phyloP scores from a whole-genome alignment of 1,140 invertebrate species.

The Temnothorax nylanderi region DNA sequence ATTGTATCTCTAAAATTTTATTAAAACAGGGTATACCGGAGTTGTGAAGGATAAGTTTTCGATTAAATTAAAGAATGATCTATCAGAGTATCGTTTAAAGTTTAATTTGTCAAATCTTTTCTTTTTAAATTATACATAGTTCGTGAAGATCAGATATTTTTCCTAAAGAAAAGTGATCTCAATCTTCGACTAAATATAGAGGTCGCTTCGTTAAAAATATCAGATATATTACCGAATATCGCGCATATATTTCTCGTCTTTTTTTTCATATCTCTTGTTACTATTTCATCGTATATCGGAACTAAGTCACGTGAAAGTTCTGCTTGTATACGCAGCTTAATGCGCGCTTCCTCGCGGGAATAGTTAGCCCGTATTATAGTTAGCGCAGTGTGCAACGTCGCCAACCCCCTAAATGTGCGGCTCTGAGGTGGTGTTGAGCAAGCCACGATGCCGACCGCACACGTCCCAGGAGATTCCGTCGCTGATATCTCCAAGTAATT shows the following conservation, averaged over 20 bases:
- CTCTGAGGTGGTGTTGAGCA: constrained; percentile 55
- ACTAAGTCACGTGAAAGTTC: constrained; percentile 14
- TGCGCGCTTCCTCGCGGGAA: constrained; percentile 27
- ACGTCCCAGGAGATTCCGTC: constrained; percentile 51
- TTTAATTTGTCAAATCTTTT: background rate
- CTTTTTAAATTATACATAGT: background rate
- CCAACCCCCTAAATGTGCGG: constrained; percentile 48
- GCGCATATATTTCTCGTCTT: background rate
- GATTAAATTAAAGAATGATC: background rate
- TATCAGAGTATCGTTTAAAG: background rate
- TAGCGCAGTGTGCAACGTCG: constrained; percentile 42
- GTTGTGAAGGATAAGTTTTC: background rate
- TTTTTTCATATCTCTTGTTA: background rate
- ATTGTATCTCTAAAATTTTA: background rate
- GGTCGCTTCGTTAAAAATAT: background rate
- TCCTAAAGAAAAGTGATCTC: background rate
- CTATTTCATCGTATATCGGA: background rate
- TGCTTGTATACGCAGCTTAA: constrained; percentile 13
- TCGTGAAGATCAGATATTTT: background rate
- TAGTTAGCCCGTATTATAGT: constrained; percentile 59
- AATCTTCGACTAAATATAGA: background rate
- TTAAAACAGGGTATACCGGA: background rate
- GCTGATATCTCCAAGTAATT: constrained; percentile 59
- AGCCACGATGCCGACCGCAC: constrained; percentile 45
- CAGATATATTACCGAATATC: background rate